Percentiles rank a stretch among this genome's conserved stretches.
Evolutionary conservation across 2,113 vertebrate species (phyloP).

Genomic region (Camelus bactrianus): DNA sequence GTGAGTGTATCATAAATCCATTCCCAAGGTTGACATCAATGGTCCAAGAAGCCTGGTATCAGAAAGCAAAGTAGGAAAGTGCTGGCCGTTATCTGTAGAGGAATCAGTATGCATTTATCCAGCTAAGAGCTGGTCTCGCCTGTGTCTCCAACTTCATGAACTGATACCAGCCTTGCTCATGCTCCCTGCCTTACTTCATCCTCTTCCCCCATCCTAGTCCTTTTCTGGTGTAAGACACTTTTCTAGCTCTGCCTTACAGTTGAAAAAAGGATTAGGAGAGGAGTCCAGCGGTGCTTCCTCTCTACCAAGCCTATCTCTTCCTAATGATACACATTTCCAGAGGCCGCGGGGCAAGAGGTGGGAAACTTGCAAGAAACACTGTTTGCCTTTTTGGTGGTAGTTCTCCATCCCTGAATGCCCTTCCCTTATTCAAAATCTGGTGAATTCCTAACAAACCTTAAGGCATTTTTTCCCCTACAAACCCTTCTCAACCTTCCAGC

Average conservation of each 20-base stretch:
- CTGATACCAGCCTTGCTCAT: neutral
- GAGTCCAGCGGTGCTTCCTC: neutral
- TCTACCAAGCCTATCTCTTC: neutral
- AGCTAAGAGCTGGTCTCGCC: neutral
- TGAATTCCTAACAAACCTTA: neutral
- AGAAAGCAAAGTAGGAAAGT: neutral
- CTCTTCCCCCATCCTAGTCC: neutral
- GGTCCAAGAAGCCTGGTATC: neutral
- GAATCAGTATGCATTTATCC: neutral
- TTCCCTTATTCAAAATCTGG: neutral
- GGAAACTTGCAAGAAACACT: neutral
- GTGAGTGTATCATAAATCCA: neutral
- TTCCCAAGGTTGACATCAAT: neutral
- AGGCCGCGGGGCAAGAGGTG: accelerated
- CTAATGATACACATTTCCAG: neutral
- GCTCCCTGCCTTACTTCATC: neutral
- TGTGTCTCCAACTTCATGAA: neutral
- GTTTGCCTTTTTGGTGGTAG: neutral
- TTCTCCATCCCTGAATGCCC: neutral
- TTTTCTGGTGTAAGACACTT: neutral
- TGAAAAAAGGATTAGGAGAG: neutral
- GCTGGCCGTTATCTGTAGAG: neutral
- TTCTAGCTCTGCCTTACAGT: neutral
- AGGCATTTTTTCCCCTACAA: neutral
- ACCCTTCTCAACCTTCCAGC: neutral